These are phyloP conservation scores for Archilochus colubris DNA, from an alignment of 2,113 vertebrate species.

Conservation along the genomic window DNA sequence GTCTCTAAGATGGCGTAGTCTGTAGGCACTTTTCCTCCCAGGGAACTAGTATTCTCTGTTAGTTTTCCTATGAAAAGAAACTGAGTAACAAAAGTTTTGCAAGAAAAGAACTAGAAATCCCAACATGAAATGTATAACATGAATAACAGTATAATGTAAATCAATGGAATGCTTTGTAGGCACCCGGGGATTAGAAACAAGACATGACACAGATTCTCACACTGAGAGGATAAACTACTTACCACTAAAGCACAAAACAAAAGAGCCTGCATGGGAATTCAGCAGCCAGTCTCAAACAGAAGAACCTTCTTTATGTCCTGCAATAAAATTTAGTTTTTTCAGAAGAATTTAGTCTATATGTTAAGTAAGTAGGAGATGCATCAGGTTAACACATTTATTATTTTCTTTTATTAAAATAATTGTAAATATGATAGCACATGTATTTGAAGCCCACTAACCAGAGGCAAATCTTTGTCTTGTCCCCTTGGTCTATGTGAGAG, in stretches of 20 bases:
- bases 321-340: background rate
- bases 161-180: background rate
- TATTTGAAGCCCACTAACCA: background rate
- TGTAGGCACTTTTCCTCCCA: background rate
- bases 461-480: background rate
- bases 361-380: background rate
- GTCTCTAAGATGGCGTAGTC: background rate
- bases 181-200: background rate
- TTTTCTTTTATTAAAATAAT: background rate
- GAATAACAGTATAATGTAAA: background rate
- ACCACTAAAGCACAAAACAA: background rate
- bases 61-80: background rate
- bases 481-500: fast-evolving
- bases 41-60: background rate
- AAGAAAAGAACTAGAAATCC: background rate
- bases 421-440: background rate
- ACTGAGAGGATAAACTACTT: background rate
- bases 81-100: background rate
- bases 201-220: background rate
- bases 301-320: background rate
- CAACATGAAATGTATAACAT: background rate
- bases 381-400: background rate
- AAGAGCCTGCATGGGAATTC: background rate
- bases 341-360: background rate
- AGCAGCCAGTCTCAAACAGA: background rate